Percentiles rank a stretch among this genome's conserved stretches.
These are phyloP conservation scores for Deilephila porcellus DNA, from an alignment of 2,888 invertebrate species.

Conservation along the genomic window DNA sequence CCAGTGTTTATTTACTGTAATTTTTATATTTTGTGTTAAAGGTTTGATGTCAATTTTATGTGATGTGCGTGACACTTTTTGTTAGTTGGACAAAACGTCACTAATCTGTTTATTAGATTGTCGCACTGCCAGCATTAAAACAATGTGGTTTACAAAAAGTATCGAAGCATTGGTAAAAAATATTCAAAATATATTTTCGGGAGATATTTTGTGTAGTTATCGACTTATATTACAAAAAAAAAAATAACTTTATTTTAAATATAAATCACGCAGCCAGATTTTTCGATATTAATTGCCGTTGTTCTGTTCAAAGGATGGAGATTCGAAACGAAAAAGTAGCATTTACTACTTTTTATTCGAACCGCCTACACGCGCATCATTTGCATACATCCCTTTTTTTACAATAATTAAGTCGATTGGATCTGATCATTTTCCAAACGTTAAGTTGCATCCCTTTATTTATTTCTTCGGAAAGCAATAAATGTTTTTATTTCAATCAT, in stretches of 20 bases:
- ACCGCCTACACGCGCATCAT: neutral
- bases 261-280: neutral
- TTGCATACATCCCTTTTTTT: neutral
- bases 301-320: neutral
- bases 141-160: neutral
- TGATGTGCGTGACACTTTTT: slow-evolving; percentile 9
- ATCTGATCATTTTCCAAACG: neutral
- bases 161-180: neutral
- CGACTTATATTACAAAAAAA: neutral
- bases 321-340: neutral
- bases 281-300: slow-evolving; percentile 1
- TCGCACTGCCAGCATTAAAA: neutral
- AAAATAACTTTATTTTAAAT: neutral
- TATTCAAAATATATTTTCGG: too few species aligned
- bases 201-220: neutral
- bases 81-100: slow-evolving; percentile 3
- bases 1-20: neutral
- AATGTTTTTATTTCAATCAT: too few species aligned
- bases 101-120: neutral
- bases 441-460: too few species aligned
- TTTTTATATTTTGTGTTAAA: neutral
- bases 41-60: neutral
- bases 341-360: slow-evolving; percentile 25
- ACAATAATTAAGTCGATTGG: neutral
- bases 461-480: too few species aligned